Evolutionary conservation across 2,113 vertebrate species (phyloP).

Genomic region (Phylloscopus whistleri): DNA sequence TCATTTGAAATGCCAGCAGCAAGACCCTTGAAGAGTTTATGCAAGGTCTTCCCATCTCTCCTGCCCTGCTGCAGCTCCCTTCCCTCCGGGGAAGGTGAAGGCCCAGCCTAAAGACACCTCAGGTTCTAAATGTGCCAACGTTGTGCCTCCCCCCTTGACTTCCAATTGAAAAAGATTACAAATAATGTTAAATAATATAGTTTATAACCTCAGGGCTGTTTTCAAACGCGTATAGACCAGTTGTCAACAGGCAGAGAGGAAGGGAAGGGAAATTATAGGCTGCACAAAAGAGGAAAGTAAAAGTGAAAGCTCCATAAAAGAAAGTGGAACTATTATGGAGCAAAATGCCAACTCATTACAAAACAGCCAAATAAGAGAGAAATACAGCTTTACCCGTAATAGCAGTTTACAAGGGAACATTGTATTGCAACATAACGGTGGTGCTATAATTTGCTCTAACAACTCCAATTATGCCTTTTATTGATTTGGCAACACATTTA

Average conservation of each 20-base stretch:
- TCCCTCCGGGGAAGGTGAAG: slow-evolving; percentile 24
- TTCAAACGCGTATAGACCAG: slow-evolving; percentile 71
- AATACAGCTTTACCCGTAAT: slow-evolving; percentile 88
- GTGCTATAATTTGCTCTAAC: slow-evolving; percentile 99
- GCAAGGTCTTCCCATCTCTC: neutral
- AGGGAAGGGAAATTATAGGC: slow-evolving; percentile 90
- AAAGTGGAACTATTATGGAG: slow-evolving; percentile 92
- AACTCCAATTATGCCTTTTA: slow-evolving; percentile 99
- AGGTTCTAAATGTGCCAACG: neutral
- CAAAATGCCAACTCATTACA: slow-evolving; percentile 94
- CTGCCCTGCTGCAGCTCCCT: slow-evolving; percentile 51
- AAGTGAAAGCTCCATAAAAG: slow-evolving; percentile 95
- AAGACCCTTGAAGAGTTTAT: neutral
- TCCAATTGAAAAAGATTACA: slow-evolving; percentile 75
- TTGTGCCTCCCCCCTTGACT: slow-evolving; percentile 48
- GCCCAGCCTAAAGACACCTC: slow-evolving; percentile 16
- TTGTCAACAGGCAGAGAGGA: slow-evolving; percentile 77
- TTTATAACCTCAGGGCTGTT: slow-evolving; percentile 78
- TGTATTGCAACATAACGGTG: slow-evolving; percentile 95
- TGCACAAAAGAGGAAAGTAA: slow-evolving; percentile 93
- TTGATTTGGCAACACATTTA: slow-evolving; percentile 99
- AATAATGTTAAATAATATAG: slow-evolving; percentile 82
- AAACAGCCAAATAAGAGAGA: slow-evolving; percentile 86
- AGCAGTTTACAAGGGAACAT: slow-evolving; percentile 96
- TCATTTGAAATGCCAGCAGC: neutral